phyloP scores from a whole-genome alignment of 1,140 invertebrate genomes.

The Hyphantria cunea region DNA sequence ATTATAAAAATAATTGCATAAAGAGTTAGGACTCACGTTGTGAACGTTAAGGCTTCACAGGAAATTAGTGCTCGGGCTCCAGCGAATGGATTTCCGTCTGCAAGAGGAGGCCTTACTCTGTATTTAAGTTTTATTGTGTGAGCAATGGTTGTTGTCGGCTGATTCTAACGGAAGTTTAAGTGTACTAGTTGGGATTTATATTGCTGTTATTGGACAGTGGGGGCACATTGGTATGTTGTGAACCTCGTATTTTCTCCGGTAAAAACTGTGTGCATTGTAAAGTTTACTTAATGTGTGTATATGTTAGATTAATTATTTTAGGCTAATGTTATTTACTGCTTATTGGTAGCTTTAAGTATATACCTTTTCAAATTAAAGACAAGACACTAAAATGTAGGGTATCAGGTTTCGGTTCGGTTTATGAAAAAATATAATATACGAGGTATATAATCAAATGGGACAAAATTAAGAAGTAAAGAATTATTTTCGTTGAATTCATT shows the following conservation, averaged over 20 bases:
- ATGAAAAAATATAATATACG: too few relatives aligned
- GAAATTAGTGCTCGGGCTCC: constrained; percentile 45
- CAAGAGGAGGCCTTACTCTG: constrained; percentile 31
- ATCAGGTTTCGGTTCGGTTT: too few relatives aligned
- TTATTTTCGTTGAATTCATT: too few relatives aligned
- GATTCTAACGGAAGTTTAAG: constrained; percentile 20
- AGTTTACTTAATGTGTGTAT: too few relatives aligned
- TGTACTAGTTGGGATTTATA: neutral
- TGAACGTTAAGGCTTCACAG: constrained; percentile 20
- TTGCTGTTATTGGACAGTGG: neutral
- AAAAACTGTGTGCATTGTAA: neutral
- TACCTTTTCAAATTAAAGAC: too few relatives aligned
- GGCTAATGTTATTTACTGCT: too few relatives aligned
- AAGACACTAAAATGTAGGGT: too few relatives aligned
- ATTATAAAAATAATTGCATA: neutral
- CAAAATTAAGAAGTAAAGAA: too few relatives aligned
- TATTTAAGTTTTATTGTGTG: constrained; percentile 39
- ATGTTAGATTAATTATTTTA: too few relatives aligned
- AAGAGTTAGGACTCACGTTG: neutral
- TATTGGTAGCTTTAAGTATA: too few relatives aligned
- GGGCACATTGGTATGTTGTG: neutral
- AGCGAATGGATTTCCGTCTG: constrained; percentile 42
- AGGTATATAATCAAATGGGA: too few relatives aligned
- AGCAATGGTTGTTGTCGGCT: constrained; percentile 15
- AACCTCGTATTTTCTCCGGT: neutral